These are phyloP conservation scores for Selene dorsalis DNA, from an alignment of 2,797 vertebrate genomes.

Conservation along the genomic window DNA sequence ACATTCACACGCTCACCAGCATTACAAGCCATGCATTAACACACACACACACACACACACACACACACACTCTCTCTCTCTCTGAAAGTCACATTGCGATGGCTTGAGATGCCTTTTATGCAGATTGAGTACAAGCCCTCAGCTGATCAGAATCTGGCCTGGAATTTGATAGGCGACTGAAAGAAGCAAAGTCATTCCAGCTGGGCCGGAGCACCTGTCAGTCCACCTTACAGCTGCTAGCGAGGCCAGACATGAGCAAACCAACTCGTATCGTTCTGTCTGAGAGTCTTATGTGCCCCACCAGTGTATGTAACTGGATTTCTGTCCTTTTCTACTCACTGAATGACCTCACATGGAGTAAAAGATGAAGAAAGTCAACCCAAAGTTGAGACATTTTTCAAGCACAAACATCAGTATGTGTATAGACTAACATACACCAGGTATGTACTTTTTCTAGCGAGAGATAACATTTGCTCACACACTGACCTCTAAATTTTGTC, in stretches of 20 bases:
- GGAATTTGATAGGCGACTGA: constrained; percentile 72
- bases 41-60: background rate
- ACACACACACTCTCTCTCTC: background rate
- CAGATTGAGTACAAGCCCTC: constrained; percentile 71
- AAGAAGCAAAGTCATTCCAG: constrained; percentile 69
- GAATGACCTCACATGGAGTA: constrained; percentile 3
- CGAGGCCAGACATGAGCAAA: constrained; percentile 32
- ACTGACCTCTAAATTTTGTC: constrained; percentile 29
- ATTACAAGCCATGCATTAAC: constrained; percentile 9
- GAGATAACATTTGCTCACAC: constrained; percentile 17
- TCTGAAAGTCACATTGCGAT: constrained; percentile 75
- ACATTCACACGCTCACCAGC: constrained; percentile 33
- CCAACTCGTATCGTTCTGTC: constrained; percentile 30
- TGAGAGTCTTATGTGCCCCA: constrained; percentile 27
- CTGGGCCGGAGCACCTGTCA: constrained; percentile 51
- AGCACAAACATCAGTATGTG: background rate
- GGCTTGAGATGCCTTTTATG: constrained; percentile 73
- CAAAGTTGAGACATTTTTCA: background rate
- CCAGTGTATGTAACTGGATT: constrained; percentile 3
- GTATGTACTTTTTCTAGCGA: background rate
- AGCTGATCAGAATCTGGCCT: constrained; percentile 74
- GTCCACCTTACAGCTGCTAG: constrained; percentile 51
- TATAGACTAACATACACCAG: background rate
- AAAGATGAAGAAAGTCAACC: constrained; percentile 16
- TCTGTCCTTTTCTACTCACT: background rate